These are phyloP conservation scores for Pyralis farinalis DNA, from an alignment of 2,888 invertebrate species.

Conservation along the genomic window DNA sequence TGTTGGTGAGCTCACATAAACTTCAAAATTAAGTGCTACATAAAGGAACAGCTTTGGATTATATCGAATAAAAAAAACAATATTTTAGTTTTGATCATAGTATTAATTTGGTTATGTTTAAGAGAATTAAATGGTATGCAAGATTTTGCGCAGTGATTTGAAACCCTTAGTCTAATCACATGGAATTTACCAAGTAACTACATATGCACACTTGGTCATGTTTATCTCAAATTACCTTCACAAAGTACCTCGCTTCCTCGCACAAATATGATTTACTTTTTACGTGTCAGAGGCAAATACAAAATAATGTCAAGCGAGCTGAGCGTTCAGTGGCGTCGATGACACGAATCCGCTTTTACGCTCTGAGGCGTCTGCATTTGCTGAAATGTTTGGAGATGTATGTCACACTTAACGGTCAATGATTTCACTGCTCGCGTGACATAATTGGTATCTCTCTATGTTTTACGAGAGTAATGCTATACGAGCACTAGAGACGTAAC, in stretches of 20 bases:
- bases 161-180: too few relatives aligned
- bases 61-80: too few relatives aligned
- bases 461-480: too few relatives aligned
- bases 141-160: too few relatives aligned
- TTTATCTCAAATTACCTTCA: constrained; percentile 46
- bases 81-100: too few relatives aligned
- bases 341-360: constrained; percentile 69
- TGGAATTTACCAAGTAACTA: constrained; percentile 13
- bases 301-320: constrained; percentile 48
- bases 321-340: constrained; percentile 29
- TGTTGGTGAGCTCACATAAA: too few relatives aligned
- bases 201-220: constrained; percentile 30
- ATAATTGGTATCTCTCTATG: neutral
- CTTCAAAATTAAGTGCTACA: too few relatives aligned
- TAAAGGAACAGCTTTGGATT: too few relatives aligned
- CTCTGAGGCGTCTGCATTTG: constrained; percentile 46
- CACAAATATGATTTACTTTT: constrained; percentile 55
- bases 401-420: constrained; percentile 1
- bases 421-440: neutral
- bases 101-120: too few relatives aligned
- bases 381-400: constrained; percentile 36
- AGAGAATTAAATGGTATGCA: too few relatives aligned
- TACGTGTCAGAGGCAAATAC: constrained; percentile 43
- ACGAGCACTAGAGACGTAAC: too few relatives aligned
- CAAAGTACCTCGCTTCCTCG: constrained; percentile 37